phyloP scores from a whole-genome alignment of 1,140 invertebrate species.

The Popillia japonica region DNA sequence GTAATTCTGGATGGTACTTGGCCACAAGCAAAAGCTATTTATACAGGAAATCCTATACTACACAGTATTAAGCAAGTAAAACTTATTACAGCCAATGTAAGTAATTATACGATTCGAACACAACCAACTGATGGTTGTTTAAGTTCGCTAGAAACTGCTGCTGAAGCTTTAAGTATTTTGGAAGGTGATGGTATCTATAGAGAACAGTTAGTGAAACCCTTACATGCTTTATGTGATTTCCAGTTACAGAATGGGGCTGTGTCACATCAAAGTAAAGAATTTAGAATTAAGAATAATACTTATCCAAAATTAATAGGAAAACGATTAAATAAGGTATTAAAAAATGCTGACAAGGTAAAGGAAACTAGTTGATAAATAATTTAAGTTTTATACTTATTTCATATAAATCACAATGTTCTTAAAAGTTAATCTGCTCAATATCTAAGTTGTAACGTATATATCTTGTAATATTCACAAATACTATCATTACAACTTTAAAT shows the following conservation, averaged over 20 bases:
- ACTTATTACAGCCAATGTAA: constrained; percentile 73
- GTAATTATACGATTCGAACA: constrained; percentile 91
- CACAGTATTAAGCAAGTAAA: constrained; percentile 78
- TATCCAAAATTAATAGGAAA: constrained; percentile 86
- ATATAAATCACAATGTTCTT: too few species aligned
- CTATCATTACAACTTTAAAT: too few species aligned
- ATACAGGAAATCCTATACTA: constrained; percentile 74
- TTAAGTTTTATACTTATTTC: constrained; percentile 1
- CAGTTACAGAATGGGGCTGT: constrained; percentile 91
- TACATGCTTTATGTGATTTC: constrained; percentile 83
- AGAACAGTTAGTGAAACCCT: constrained; percentile 76
- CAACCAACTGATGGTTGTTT: constrained; percentile 91
- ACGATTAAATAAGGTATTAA: constrained; percentile 69
- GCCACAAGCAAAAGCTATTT: constrained; percentile 91
- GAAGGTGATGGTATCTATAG: constrained; percentile 74
- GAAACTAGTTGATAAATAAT: not conserved
- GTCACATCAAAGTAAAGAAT: constrained; percentile 92
- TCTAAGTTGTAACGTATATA: not conserved
- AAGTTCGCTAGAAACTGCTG: constrained; percentile 90
- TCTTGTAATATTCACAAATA: not conserved
- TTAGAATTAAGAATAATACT: constrained; percentile 82
- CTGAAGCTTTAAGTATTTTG: constrained; percentile 79
- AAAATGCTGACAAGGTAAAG: constrained; percentile 49
- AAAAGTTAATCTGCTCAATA: too few species aligned
- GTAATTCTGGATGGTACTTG: constrained; percentile 93